Percentiles rank a stretch among this genome's conserved stretches.
phyloP scores from a whole-genome alignment of 2,113 vertebrate genomes.

The Pristiophorus japonicus region DNA sequence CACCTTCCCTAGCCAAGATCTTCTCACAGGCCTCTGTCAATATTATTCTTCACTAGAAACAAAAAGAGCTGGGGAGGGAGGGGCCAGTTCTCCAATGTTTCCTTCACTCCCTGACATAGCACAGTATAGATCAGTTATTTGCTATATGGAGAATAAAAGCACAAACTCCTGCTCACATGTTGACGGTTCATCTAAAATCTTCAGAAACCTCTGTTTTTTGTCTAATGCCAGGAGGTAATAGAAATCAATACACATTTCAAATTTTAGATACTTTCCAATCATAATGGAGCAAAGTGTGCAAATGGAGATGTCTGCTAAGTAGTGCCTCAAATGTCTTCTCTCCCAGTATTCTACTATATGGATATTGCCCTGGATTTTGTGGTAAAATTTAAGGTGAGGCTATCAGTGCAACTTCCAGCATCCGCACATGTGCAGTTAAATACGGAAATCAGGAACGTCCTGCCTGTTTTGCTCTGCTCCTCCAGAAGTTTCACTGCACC shows the following conservation, averaged over 20 bases:
- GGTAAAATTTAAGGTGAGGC: not conserved
- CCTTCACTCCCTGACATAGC: not conserved
- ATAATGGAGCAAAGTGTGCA: not conserved
- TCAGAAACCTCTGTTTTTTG: not conserved
- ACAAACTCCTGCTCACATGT: not conserved
- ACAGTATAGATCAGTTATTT: not conserved
- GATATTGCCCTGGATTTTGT: not conserved
- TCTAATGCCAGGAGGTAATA: not conserved
- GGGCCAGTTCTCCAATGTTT: not conserved
- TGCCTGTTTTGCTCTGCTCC: not conserved
- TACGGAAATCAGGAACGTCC: not conserved
- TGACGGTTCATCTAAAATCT: not conserved
- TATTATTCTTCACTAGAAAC: not conserved
- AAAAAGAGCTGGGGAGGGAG: not conserved
- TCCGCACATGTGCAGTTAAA: not conserved
- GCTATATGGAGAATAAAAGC: not conserved
- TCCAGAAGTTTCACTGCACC: not conserved
- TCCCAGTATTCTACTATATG: not conserved
- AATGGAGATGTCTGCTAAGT: not conserved
- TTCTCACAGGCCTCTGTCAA: not conserved
- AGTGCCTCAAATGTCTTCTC: not conserved
- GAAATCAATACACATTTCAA: conserved; percentile 4
- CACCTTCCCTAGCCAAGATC: not conserved
- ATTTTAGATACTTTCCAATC: not conserved
- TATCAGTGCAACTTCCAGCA: not conserved